phyloP scores from a whole-genome alignment of 2,888 invertebrate species.

The Elmis aenea region DNA sequence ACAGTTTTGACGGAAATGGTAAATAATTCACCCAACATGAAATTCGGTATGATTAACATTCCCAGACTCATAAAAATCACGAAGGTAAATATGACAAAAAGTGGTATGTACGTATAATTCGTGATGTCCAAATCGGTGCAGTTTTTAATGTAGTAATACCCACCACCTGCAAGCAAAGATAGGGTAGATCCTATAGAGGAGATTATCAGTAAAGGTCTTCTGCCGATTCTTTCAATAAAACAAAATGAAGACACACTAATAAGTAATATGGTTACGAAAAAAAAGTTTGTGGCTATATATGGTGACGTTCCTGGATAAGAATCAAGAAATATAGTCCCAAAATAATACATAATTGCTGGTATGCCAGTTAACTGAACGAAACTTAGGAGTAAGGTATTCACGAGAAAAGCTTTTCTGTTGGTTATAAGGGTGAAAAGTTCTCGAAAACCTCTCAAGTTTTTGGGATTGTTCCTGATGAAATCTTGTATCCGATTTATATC shows the following conservation, averaged over 20 bases:
- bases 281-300: too few species aligned
- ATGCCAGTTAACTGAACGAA: too few species aligned
- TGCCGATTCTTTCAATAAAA: conserved; percentile 59
- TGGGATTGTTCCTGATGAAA: conserved; percentile 43
- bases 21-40: background rate
- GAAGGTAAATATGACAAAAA: conserved; percentile 45
- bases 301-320: too few species aligned
- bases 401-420: conserved; percentile 56
- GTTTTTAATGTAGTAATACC: conserved; percentile 44
- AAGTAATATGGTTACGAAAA: too few species aligned
- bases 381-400: conserved; percentile 56
- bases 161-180: conserved; percentile 38
- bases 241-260: too few species aligned
- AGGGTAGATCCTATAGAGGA: conserved; percentile 45
- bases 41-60: conserved; percentile 30
- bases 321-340: too few species aligned
- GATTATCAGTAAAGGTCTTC: conserved; percentile 57
- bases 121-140: conserved; percentile 32
- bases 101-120: conserved; percentile 42
- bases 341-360: too few species aligned
- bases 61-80: conserved; percentile 47
- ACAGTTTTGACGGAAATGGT: conserved; percentile 20
- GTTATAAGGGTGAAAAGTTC: conserved; percentile 52
- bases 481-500: conserved; percentile 36
- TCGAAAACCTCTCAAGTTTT: conserved; percentile 50